Evolutionary conservation across 2,888 invertebrate species (phyloP).

Genomic region (Catocala fraxini): DNA sequence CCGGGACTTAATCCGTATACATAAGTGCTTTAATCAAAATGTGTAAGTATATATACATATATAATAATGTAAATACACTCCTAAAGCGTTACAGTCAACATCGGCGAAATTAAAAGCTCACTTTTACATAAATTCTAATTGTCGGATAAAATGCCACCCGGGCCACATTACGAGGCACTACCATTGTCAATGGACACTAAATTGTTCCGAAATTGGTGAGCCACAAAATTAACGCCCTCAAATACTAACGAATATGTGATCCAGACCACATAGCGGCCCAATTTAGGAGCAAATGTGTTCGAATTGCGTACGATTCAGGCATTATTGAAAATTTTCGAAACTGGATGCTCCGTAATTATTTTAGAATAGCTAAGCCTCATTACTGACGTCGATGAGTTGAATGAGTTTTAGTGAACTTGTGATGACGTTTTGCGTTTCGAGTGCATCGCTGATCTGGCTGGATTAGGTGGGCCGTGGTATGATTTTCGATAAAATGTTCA

Average conservation of each 20-base stretch:
- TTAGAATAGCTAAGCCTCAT: conserved; percentile 9
- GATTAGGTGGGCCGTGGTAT: too few relatives aligned
- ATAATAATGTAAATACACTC: too few relatives aligned
- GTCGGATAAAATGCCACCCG: conserved; percentile 17
- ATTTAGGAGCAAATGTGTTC: conserved; percentile 40
- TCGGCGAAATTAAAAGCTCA: conserved; percentile 6
- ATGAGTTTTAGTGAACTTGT: not conserved
- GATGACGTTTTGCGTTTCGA: not conserved
- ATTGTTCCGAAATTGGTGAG: conserved; percentile 56
- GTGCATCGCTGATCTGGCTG: too few relatives aligned
- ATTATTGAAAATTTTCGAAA: conserved; percentile 34
- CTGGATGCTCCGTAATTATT: conserved; percentile 25
- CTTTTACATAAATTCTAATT: conserved; percentile 27
- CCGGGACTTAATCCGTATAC: too few relatives aligned
- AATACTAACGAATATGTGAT: conserved; percentile 62
- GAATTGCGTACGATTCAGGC: conserved; percentile 39
- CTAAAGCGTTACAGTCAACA: not conserved
- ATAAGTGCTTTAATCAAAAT: too few relatives aligned
- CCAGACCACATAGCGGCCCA: conserved; percentile 38
- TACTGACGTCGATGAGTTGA: not conserved
- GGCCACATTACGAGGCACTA: conserved; percentile 13
- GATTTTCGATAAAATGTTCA: too few relatives aligned
- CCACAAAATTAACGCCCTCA: conserved; percentile 59
- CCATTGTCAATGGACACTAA: conserved; percentile 44
- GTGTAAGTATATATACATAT: too few relatives aligned